Evolutionary conservation across 2,888 invertebrate species (phyloP), one percentile per base, ranked within the genome.

Genomic region (Andrena marginata): DNA sequence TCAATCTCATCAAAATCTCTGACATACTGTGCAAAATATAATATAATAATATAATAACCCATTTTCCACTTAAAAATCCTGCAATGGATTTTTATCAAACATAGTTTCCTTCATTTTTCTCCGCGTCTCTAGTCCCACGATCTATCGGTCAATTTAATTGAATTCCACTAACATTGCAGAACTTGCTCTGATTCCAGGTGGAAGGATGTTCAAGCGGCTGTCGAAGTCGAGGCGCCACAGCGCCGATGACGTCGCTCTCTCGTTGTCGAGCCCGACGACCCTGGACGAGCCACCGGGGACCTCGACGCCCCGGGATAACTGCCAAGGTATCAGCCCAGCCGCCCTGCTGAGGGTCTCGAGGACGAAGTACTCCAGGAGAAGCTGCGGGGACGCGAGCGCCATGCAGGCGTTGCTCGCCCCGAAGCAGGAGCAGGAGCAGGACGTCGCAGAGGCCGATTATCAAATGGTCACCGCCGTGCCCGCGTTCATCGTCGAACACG

Each of bases 381-480:
- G 92, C 82, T 92, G 92, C 85, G 92, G 93, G 54, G 93, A 93
- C 80, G 92, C 91, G 1, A 89, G 90, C 80, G 86, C 89, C 31
- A 89, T 91, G 86, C 92, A 90, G 13, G 84, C 90, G 26, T 74
- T 90, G 33, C 80, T 90, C 29, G 79, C 86, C 23, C 69, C 70
- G n/a, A 88, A 90, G 20, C 89, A 89, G 49, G 85, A 85, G 35
- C 85, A 87, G 75, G 87, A 86, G 68, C 86, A 88, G 74, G 85
- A 87, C 63, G 87, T 79, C 67, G 84, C 80, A 80, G 93, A 93
- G 82, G 87, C 95, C 69, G 96, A 96, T 93, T 97, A 96, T 94
- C 96, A 96, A 92, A 95, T 96, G 92, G 97, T 97, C 92, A 97
- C 97, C 89, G 97, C 97, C 86, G 95, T 97, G 88, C 97, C 97